phyloP scores from a whole-genome alignment of 2,888 invertebrate genomes.

The Scaptomyza cyrtandrae region DNA sequence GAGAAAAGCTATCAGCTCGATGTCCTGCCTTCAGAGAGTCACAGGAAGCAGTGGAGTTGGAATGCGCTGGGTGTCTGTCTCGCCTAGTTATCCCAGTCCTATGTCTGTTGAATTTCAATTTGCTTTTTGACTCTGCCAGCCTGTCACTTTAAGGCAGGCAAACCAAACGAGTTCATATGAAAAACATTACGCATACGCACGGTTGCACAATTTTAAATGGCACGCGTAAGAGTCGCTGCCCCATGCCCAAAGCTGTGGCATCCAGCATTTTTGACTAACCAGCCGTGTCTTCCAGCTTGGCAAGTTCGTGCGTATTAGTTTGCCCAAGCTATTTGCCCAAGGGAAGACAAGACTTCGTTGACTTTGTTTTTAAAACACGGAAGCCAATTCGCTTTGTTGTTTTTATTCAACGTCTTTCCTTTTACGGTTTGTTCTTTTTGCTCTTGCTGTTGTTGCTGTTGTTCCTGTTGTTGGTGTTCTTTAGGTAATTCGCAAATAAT shows the following conservation, averaged over 20 bases:
- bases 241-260: slow-evolving; percentile 14
- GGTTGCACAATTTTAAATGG: slow-evolving; percentile 79
- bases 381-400: slow-evolving; percentile 53
- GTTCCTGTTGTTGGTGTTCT: slow-evolving; percentile 27
- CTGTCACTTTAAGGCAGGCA: slow-evolving; percentile 59
- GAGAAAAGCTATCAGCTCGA: slow-evolving; percentile 44
- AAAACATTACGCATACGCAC: slow-evolving; percentile 79
- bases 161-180: slow-evolving; percentile 66
- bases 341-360: slow-evolving; percentile 38
- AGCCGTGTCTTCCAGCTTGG: slow-evolving; percentile 62
- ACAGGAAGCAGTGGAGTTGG: slow-evolving; percentile 11
- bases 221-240: slow-evolving; percentile 65
- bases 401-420: slow-evolving; percentile 16
- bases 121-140: slow-evolving; percentile 37
- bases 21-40: slow-evolving; percentile 42
- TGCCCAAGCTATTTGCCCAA: slow-evolving; percentile 52
- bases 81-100: slow-evolving; percentile 47
- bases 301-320: slow-evolving; percentile 66
- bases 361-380: slow-evolving; percentile 58
- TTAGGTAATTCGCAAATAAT: slow-evolving; percentile 77
- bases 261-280: slow-evolving; percentile 68
- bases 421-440: background rate
- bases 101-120: slow-evolving; percentile 76
- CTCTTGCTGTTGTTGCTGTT: slow-evolving; percentile 13
- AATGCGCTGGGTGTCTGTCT: slow-evolving; percentile 23